These are phyloP conservation scores for Sternotherus odoratus DNA, from an alignment of 2,797 vertebrate species.

Conservation along the genomic window DNA sequence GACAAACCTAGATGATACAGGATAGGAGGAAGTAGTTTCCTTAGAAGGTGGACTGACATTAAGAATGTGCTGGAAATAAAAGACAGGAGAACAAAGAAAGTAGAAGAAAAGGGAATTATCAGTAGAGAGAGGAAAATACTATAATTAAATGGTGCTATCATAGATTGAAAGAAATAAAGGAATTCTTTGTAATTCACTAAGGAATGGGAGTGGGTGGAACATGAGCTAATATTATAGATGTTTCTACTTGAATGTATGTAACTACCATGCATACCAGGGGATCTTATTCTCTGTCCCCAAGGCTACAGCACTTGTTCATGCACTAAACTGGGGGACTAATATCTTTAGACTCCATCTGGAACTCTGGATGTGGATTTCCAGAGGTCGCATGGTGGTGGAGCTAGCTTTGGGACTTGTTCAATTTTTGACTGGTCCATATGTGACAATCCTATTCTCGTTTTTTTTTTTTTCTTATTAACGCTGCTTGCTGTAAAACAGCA, in stretches of 20 bases:
- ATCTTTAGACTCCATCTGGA: background rate
- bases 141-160: background rate
- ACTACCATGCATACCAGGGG: background rate
- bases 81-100: background rate
- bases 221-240: background rate
- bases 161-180: background rate
- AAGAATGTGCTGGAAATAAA: background rate
- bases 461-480: background rate
- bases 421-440: background rate
- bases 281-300: background rate
- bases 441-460: background rate
- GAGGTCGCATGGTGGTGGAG: background rate
- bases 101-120: background rate
- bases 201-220: background rate
- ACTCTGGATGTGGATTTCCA: background rate
- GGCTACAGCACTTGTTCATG: background rate
- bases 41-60: background rate
- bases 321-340: background rate
- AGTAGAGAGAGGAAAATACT: background rate
- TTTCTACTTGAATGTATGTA: background rate
- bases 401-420: background rate
- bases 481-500: too few relatives aligned
- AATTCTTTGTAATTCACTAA: background rate
- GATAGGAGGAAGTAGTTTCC: background rate
- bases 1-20: background rate